Evolutionary conservation across 2,113 vertebrate genomes (phyloP), one percentile per base, ranked within the genome.

Genomic region (Trogon surrucura): DNA sequence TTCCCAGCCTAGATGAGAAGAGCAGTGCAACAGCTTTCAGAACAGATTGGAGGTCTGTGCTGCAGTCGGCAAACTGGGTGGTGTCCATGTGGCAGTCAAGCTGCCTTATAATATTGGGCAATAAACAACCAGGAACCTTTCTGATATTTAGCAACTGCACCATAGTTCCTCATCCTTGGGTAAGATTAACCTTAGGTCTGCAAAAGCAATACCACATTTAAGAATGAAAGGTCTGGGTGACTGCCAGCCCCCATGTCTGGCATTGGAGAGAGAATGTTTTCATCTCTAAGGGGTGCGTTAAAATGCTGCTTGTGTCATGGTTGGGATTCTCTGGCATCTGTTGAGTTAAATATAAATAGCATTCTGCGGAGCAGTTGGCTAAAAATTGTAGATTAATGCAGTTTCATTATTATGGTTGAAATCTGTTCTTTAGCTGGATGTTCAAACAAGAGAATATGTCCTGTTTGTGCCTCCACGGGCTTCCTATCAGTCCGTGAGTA

Each of bases 21-120:
- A 93, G 57, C 80, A 93, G 53, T 20, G 88, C 85, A 95, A 93
- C 95, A 97, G 93, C 96, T 96, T 96, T 96, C 86, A 47, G 95
- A 96, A 95, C 96, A 96, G 93, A 96, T 95, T 97, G 95, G 66
- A 95, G 73, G 22, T 92, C 93, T 95, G 95, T 80, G 88, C 92
- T 91, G 80, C 75, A 95, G 86, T 91, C 41, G 26, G 83, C 92
- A 91, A 82, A 89, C 94, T 91, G 86, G 89, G 96, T 96, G 91
- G 92, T 91, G 83, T 94, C 91, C 95, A 95, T 96, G 95, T 96
- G 96, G 77, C 91, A 96, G 83, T 77, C 96, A 94, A 93, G 92
- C 93, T 97, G 96, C 88, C 91, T 94, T 58, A 69, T 71, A 92
- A 70, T 87, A 75, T 34, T 79, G 80, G 88, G 83, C 80, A 93